Base-by-base conservation (phyloP, 2,797 vertebrate genomes). In the Thalassophryne amazonica region DNA sequence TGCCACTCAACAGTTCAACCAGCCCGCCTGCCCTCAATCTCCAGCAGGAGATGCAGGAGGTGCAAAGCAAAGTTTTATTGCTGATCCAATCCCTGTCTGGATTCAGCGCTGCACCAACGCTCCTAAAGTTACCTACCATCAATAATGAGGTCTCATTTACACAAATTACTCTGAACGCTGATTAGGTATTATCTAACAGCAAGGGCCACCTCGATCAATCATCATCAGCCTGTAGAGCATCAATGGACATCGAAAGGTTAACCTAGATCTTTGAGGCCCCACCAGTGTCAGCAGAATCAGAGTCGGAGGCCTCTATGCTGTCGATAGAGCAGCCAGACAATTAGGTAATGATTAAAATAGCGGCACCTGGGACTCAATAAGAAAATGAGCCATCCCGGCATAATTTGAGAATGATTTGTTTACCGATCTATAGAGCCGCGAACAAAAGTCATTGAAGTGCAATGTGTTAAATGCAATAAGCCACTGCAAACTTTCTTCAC, bases 61-160 rank as follows among this genome's bases (percentile, higher is more conserved):
- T 57, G 39, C 54, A 45, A 53, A 71, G 68, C 74, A 85, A 89
- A 90, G 83, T 90, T 91, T 89, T 87, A 88, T 80, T 82, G 80
- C 87, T 81, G 84, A 90, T 88, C 81, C 71, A 76, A 80, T 82
- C 72, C 78, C 68, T 77, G 78, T 73, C 72, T 69, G 76, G 85
- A 86, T 84, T 88, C 88, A 82, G 76, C 51, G 75, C n/a, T 80
- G 88, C 84, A 82, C 70, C 78, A 86, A 87, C 88, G 88, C 85
- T 86, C 90, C 86, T 86, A 79, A 90, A 87, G 88, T 93, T 91
- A 88, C 85, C 82, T 86, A 80, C 88, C 91, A 88, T 93, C 94
- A 93, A 93, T 98, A 95, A 95, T 88, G 88, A 94, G 30, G 92
- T 93, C 93, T 95, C 94, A 95, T 98, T 92, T 98, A 96, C 93